phyloP scores from a whole-genome alignment of 2,797 vertebrate genomes.

The Telmatherina bonti region DNA sequence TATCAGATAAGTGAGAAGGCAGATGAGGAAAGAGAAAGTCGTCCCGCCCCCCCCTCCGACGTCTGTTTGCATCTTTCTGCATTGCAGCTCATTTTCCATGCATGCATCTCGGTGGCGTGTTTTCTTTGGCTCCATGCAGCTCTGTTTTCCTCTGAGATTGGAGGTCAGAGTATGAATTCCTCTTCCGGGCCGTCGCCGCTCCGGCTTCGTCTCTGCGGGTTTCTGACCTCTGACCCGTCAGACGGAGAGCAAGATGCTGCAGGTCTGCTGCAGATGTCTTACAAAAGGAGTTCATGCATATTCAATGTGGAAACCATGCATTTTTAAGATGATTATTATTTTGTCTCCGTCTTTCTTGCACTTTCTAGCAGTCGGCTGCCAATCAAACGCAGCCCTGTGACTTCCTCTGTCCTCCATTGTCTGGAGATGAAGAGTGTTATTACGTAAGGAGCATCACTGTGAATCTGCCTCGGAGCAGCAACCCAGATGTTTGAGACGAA shows the following conservation, averaged over 20 bases:
- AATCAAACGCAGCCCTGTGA: constrained; percentile 4
- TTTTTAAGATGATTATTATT: neutral
- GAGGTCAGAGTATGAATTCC: constrained; percentile 38
- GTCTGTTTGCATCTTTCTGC: too few species aligned
- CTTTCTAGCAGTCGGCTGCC: constrained; percentile 10
- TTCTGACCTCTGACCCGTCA: constrained; percentile 46
- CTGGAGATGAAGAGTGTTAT: neutral
- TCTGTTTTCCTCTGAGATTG: constrained; percentile 5
- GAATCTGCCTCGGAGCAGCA: neutral
- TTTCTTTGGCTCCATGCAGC: constrained; percentile 10
- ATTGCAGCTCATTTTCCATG: too few species aligned
- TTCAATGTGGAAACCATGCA: constrained; percentile 17
- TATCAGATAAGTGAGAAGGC: too few species aligned
- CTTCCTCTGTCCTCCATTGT: neutral
- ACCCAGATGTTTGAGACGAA: constrained; percentile 12
- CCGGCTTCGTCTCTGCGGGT: constrained; percentile 24
- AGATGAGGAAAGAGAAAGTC: too few species aligned
- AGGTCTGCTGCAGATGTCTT: constrained; percentile 52
- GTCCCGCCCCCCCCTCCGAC: too few species aligned
- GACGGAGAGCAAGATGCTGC: constrained; percentile 23
- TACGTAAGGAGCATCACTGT: neutral
- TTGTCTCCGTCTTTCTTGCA: constrained; percentile 10
- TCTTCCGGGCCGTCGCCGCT: constrained; percentile 23
- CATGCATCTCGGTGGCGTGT: too few species aligned
- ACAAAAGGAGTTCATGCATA: constrained; percentile 50